Evolutionary conservation across 2,888 invertebrate genomes (phyloP).

Genomic region (Tricholauxania praeusta): DNA sequence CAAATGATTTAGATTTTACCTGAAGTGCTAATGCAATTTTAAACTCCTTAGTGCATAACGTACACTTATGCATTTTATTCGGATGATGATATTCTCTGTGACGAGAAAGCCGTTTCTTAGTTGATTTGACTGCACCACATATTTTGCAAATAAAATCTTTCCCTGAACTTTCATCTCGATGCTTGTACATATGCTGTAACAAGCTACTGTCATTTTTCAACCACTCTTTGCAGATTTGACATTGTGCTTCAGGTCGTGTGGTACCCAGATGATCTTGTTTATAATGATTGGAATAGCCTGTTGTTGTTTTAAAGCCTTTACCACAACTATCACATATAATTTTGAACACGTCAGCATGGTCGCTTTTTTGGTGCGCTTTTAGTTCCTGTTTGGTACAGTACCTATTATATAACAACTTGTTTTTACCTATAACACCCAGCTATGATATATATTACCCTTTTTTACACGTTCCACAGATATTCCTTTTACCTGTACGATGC

Average conservation of each 20-base stretch:
- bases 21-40: slow-evolving; percentile 21
- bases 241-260: slow-evolving; percentile 29
- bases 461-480: slow-evolving; percentile 27
- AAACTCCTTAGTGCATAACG: slow-evolving; percentile 31
- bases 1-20: background rate
- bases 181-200: slow-evolving; percentile 29
- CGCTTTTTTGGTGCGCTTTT: slow-evolving; percentile 28
- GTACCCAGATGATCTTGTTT: slow-evolving; percentile 10
- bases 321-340: slow-evolving; percentile 34
- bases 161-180: slow-evolving; percentile 31
- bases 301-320: slow-evolving; percentile 23
- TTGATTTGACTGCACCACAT: slow-evolving; percentile 31
- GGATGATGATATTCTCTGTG: slow-evolving; percentile 33
- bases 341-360: slow-evolving; percentile 23
- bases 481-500: background rate
- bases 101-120: background rate
- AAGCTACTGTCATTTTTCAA: slow-evolving; percentile 17
- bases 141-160: slow-evolving; percentile 19
- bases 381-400: background rate
- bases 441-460: slow-evolving; percentile 19
- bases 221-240: slow-evolving; percentile 30
- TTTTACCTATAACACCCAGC: no score
- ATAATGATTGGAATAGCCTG: slow-evolving; percentile 20
- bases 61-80: slow-evolving; percentile 20
- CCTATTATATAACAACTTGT: background rate